Percentiles rank a stretch among this genome's conserved stretches.
Conservation (phyloP, 2,113 vertebrate genomes). For the Brachionichthys hirsutus region DNA sequence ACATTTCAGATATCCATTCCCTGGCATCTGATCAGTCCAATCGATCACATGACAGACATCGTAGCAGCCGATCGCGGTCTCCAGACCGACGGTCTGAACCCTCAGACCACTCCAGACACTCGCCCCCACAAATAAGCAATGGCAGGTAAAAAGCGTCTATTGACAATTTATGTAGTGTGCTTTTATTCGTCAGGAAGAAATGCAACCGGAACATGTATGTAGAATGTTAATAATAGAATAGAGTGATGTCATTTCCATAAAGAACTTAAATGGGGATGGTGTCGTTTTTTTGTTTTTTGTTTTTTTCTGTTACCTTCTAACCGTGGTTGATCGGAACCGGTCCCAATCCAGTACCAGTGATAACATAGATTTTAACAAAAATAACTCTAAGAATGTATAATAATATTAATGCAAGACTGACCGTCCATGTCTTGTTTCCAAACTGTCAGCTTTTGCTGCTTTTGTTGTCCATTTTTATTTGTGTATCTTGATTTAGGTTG, state of each 20-base stretch:
- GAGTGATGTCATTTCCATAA: neutral
- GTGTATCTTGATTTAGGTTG: no score
- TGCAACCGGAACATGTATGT: neutral
- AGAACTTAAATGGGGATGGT: no score
- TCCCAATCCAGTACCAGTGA: neutral
- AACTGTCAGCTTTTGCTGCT: no score
- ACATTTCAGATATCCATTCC: slow-evolving; percentile 99
- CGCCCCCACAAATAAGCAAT: slow-evolving; percentile 94
- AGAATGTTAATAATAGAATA: neutral
- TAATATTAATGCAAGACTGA: no score
- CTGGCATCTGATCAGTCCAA: slow-evolving; percentile 97
- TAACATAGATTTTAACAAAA: neutral
- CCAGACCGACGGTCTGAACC: slow-evolving; percentile 95
- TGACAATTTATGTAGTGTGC: neutral
- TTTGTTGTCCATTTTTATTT: no score
- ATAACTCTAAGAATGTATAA: neutral
- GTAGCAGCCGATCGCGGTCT: slow-evolving; percentile 91
- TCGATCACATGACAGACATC: slow-evolving; percentile 91
- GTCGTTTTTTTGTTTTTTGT: no score
- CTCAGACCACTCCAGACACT: slow-evolving; percentile 95
- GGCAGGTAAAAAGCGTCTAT: slow-evolving; percentile 84
- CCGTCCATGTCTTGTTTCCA: no score
- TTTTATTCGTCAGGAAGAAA: neutral
- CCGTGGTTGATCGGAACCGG: no score
- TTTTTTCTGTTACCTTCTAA: no score